Percentiles rank a stretch among this genome's conserved stretches.
Conservation (phyloP, 2,888 invertebrate species). For the Electrophaes corylata region DNA sequence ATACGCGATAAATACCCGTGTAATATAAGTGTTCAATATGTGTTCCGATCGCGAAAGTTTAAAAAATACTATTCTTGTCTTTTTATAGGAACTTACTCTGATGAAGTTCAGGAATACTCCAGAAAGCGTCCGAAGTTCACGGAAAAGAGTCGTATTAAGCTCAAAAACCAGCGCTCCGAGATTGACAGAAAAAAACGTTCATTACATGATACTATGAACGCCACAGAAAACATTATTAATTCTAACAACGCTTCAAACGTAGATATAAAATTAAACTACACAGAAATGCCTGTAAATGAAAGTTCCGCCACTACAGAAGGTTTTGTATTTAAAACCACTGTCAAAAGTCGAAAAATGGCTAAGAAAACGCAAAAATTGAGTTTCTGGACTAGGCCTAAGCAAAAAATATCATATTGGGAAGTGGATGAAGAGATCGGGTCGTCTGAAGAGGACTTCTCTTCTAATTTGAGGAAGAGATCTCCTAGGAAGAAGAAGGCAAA, state of each 20-base stretch:
- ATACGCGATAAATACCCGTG: no score
- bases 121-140: constrained; percentile 34
- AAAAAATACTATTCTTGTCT: no score
- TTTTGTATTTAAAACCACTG: constrained; percentile 12
- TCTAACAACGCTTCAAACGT: constrained; percentile 37
- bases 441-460: constrained; percentile 58
- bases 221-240: constrained; percentile 53
- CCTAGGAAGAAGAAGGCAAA: constrained; percentile 41
- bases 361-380: constrained; percentile 35
- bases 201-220: constrained; percentile 47
- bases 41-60: no score
- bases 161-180: constrained; percentile 30
- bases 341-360: constrained; percentile 32
- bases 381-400: constrained; percentile 40
- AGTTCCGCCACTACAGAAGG: neutral
- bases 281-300: constrained; percentile 11
- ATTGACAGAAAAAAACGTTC: constrained; percentile 56
- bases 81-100: constrained; percentile 41
- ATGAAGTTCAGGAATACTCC: constrained; percentile 49
- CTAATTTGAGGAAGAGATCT: constrained; percentile 49
- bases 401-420: constrained; percentile 39
- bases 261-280: constrained; percentile 19
- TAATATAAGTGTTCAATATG: no score
- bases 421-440: constrained; percentile 47
- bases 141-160: constrained; percentile 19